These are phyloP conservation scores for Hedya salicella DNA, from an alignment of 2,888 invertebrate genomes.

Conservation along the genomic window DNA sequence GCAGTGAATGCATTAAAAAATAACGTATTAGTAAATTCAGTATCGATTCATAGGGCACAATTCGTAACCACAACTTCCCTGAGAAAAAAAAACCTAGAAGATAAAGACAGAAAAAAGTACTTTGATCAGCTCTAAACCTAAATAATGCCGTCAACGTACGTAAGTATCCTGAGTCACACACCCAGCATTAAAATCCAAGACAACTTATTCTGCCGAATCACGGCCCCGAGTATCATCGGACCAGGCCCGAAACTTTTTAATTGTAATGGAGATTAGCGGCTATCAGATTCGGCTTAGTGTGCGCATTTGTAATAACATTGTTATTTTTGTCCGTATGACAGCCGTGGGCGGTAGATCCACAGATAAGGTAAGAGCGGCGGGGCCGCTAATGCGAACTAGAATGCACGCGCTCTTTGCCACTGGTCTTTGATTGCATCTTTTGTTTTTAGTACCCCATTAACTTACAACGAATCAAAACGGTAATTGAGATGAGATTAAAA, in stretches of 20 bases:
- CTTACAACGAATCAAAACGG: neutral
- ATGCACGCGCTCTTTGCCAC: constrained; percentile 37
- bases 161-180: constrained; percentile 25
- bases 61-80: no score
- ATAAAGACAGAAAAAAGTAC: no score
- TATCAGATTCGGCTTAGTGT: constrained; percentile 78
- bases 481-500: constrained; percentile 8
- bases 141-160: constrained; percentile 16
- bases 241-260: constrained; percentile 76
- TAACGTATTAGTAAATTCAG: no score
- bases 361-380: constrained; percentile 66
- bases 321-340: constrained; percentile 82
- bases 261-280: constrained; percentile 81
- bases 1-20: no score
- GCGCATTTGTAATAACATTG: constrained; percentile 83
- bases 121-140: neutral
- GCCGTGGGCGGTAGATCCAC: constrained; percentile 78
- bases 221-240: constrained; percentile 58
- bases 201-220: constrained; percentile 42
- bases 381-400: constrained; percentile 61
- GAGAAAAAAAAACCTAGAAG: no score
- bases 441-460: constrained; percentile 29
- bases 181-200: constrained; percentile 13
- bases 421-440: constrained; percentile 35
- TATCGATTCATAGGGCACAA: no score